phyloP scores from a whole-genome alignment of 2,888 invertebrate genomes.

The Zeuzera pyrina region DNA sequence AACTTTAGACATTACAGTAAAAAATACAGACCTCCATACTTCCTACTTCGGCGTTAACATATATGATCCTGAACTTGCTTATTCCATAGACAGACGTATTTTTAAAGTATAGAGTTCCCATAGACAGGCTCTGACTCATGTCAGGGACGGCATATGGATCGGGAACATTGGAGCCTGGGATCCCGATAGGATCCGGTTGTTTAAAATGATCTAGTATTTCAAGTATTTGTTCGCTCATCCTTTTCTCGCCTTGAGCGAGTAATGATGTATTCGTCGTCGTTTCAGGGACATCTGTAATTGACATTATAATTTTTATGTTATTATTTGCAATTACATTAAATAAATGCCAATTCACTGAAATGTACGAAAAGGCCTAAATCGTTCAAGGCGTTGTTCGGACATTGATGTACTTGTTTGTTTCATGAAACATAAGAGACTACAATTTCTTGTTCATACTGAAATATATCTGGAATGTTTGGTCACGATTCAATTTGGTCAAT shows the following conservation, averaged over 20 bases:
- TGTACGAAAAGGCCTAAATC: too few species aligned
- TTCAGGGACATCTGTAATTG: conserved; percentile 1
- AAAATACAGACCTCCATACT: conserved; percentile 76
- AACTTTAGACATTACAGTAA: too few species aligned
- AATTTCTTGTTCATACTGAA: too few species aligned
- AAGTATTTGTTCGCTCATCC: conserved; percentile 80
- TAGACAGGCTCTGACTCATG: conserved; percentile 79
- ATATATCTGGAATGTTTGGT: too few species aligned
- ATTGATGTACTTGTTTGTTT: too few species aligned
- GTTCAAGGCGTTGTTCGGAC: too few species aligned
- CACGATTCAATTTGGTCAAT: too few species aligned
- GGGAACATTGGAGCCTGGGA: conserved; percentile 82
- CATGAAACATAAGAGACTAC: too few species aligned
- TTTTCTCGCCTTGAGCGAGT: conserved; percentile 72
- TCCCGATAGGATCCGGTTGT: conserved; percentile 83
- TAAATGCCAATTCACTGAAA: too few species aligned
- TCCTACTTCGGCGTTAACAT: conserved; percentile 80
- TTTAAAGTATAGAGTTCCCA: conserved; percentile 80
- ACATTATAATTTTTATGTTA: too few species aligned
- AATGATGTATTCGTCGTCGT: conserved; percentile 11
- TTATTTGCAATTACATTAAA: too few species aligned
- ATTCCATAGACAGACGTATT: conserved; percentile 82
- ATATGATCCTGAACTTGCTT: conserved; percentile 83
- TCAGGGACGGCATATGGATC: conserved; percentile 87
- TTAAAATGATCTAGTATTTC: conserved; percentile 84